Conservation (phyloP, 2,113 vertebrate genomes). For the Grallaria varia region DNA sequence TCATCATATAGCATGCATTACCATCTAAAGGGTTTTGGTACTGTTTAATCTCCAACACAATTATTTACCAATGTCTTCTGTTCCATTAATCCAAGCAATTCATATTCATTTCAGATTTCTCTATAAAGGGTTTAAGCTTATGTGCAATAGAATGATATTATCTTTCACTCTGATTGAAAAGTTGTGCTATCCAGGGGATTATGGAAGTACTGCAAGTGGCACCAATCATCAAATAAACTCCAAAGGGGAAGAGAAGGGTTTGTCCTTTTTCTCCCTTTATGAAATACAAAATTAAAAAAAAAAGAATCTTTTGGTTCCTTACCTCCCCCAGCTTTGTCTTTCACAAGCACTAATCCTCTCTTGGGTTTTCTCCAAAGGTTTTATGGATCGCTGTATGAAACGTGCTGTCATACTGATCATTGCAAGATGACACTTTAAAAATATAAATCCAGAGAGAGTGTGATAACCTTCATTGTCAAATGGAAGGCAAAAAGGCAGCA, state of each 20-base stretch:
- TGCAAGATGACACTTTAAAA: conserved; percentile 22
- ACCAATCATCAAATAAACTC: background rate
- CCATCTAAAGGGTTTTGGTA: background rate
- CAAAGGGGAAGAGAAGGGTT: background rate
- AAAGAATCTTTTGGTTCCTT: background rate
- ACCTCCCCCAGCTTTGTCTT: background rate
- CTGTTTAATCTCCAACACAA: background rate
- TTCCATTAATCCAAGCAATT: background rate
- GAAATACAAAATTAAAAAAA: background rate
- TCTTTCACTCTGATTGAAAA: conserved; percentile 24
- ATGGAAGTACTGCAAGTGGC: background rate
- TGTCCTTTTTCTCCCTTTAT: background rate
- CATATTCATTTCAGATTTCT: background rate
- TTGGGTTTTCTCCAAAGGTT: conserved; percentile 12
- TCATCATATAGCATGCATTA: background rate
- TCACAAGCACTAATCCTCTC: conserved; percentile 18
- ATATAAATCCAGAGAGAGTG: background rate
- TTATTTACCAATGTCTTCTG: conserved; percentile 15
- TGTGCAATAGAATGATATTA: background rate
- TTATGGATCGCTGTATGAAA: conserved; percentile 6
- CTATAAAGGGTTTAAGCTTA: background rate
- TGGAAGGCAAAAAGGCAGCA: background rate
- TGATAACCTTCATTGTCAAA: conserved; percentile 46
- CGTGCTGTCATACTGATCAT: conserved; percentile 5
- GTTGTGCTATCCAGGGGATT: background rate